phyloP scores from a whole-genome alignment of 2,797 vertebrate genomes.

The Paedocypris micromegethes region DNA sequence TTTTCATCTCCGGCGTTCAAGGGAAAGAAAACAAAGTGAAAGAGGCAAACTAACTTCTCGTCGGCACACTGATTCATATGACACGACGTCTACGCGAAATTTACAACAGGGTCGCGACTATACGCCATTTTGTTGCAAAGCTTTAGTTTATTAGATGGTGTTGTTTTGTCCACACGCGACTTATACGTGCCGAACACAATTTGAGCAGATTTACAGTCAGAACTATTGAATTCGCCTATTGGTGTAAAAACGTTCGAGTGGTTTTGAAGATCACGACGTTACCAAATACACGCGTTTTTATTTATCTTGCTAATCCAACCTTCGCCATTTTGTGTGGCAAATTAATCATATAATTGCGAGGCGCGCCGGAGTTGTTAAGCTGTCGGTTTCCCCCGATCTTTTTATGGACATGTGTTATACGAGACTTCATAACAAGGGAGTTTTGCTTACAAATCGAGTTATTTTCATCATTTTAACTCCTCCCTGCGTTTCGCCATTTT shows the following conservation, averaged over 20 bases:
- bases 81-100: slow-evolving; percentile 29
- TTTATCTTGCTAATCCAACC: slow-evolving; percentile 47
- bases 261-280: too few relatives aligned
- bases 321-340: slow-evolving; percentile 68
- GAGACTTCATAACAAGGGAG: background rate
- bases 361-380: background rate
- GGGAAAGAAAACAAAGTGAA: background rate
- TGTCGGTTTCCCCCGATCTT: background rate
- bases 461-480: slow-evolving; percentile 60
- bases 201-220: too few relatives aligned
- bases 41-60: background rate
- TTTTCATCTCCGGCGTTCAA: background rate
- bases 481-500: slow-evolving; percentile 74
- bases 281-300: background rate
- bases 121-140: slow-evolving; percentile 51
- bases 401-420: background rate
- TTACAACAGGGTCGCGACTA: slow-evolving; percentile 6
- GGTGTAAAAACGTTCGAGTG: too few relatives aligned
- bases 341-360: slow-evolving; percentile 1
- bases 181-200: background rate
- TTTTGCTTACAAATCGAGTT: slow-evolving; percentile 37
- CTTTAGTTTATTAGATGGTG: slow-evolving; percentile 37
- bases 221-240: too few relatives aligned
- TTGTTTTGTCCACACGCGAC: background rate
- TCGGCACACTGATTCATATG: slow-evolving; percentile 16